These are phyloP conservation scores for Zaprionus nigranus DNA, from an alignment of 1,140 invertebrate species.

Conservation along the genomic window DNA sequence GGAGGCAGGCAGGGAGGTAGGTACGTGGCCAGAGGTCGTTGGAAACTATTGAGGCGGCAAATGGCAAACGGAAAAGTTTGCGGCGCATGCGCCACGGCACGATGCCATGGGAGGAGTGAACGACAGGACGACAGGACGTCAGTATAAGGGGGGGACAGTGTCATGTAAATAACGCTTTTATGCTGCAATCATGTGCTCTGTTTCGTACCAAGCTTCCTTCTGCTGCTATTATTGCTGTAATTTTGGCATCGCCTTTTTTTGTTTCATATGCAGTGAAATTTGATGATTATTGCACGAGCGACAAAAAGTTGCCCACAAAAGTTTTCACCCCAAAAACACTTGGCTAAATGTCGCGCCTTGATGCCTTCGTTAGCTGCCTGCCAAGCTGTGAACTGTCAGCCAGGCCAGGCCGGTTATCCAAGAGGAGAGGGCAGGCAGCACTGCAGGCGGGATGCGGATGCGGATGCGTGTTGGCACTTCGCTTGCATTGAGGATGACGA, in stretches of 20 bases:
- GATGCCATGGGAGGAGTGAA: not conserved
- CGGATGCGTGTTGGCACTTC: constrained; percentile 28
- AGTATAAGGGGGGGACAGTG: not conserved
- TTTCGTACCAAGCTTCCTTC: not conserved
- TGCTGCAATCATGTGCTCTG: constrained; percentile 70
- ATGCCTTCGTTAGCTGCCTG: constrained; percentile 62
- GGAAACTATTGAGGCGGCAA: constrained; percentile 75
- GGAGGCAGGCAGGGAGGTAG: not conserved
- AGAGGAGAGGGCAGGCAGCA: not conserved
- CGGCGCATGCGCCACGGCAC: constrained; percentile 63
- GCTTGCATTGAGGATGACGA: constrained; percentile 56
- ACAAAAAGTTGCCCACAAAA: constrained; percentile 67
- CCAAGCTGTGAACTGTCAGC: constrained; percentile 18
- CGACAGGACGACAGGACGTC: not conserved
- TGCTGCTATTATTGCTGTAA: constrained; percentile 25
- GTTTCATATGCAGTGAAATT: constrained; percentile 80
- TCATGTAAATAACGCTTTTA: constrained; percentile 80
- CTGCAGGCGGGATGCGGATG: not conserved
- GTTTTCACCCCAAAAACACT: constrained; percentile 41
- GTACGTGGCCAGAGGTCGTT: constrained; percentile 28
- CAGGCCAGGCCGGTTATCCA: not conserved
- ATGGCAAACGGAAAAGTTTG: constrained; percentile 80
- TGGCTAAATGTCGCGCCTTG: constrained; percentile 58
- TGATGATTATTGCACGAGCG: constrained; percentile 72
- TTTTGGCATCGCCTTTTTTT: constrained; percentile 60